Conservation (phyloP, 2,113 vertebrate genomes). For the Callipepla californica region DNA sequence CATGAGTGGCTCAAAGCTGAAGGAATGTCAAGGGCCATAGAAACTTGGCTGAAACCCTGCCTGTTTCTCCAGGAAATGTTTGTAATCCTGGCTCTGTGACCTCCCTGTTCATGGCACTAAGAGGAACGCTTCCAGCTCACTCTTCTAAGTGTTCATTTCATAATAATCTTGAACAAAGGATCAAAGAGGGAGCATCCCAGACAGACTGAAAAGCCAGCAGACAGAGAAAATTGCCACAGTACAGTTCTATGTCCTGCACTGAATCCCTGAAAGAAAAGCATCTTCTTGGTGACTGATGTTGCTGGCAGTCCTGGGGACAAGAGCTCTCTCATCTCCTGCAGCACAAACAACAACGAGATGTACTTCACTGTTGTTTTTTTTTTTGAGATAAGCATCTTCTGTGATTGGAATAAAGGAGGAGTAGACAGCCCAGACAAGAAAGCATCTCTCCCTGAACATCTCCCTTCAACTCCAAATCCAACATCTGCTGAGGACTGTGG, state of each 20-base stretch:
- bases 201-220: not conserved
- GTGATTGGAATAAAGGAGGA: not conserved
- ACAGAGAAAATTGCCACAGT: not conserved
- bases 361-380: accelerated
- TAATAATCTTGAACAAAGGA: not conserved
- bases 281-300: not conserved
- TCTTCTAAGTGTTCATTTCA: not conserved
- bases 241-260: not conserved
- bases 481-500: not conserved
- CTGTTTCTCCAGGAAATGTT: not conserved
- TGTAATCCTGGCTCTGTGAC: not conserved
- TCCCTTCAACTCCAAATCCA: not conserved
- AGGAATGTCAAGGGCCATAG: not conserved
- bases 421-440: not conserved
- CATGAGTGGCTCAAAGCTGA: not conserved
- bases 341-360: not conserved
- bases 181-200: not conserved
- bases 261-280: not conserved
- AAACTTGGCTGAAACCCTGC: not conserved
- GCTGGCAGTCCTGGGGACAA: not conserved
- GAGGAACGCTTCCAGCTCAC: not conserved
- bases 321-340: not conserved
- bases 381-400: not conserved
- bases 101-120: not conserved
- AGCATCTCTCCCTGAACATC: not conserved